Base-by-base conservation (phyloP, 1,140 invertebrate species). In the Conus betulinus region DNA sequence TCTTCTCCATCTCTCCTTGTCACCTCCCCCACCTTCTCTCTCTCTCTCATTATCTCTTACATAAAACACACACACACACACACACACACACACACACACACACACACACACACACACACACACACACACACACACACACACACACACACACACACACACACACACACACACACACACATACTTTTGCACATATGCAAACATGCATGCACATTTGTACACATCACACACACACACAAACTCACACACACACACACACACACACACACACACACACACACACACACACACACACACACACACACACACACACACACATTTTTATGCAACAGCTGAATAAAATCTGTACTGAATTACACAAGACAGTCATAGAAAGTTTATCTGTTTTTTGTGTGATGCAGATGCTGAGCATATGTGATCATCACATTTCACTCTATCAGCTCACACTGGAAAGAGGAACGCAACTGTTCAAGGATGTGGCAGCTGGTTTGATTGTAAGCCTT, bases 401-500 rank as follows among this genome's bases (percentile, higher is more conserved):
- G 63, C 76, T 93, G 52, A 13, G 27, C 10, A 27, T 93, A 15
- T 92, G 91, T 91, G 93, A 91, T 81, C 89, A 92, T 83, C 94
- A 95, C 85, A 89, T 95, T n/a, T 95, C 94, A 6, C 87, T 94
- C 17, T 95, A 95, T 89, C 93, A 95, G 87, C 88, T 95, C 76
- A 95, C 94, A 27, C 63, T 94, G 57, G 94, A 95, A 87, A 91
- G 94, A 81, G 94, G 94, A 76, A 95, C 94, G 10, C 85, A 84
- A 17, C 89, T 95, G 10, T 93, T 91, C 85, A 94, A 93, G 83
- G 76, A 91, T 63, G 91, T 94, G 23, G 83, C 90, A 8, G 74
- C 87, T 76, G 88, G 90, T 52, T 78, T 85, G 51, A 27, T 89
- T 71, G 90, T 91, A 91, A 87, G 90, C 81, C 57, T 27, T 55